Evolutionary conservation across 2,797 vertebrate genomes (phyloP).

Genomic region (Chelonia mydas): DNA sequence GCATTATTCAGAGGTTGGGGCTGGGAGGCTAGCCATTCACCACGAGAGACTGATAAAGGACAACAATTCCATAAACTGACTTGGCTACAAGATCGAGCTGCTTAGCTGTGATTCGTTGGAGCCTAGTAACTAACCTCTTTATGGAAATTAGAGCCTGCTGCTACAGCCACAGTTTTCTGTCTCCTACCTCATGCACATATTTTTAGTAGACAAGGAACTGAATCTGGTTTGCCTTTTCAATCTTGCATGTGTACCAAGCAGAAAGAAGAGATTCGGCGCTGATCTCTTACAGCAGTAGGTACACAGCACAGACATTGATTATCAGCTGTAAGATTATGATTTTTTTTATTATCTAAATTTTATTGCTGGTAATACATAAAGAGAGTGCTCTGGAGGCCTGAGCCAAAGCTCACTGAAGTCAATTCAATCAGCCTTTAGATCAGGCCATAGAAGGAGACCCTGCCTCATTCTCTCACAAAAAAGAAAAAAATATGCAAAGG

Average conservation of each 20-base stretch:
- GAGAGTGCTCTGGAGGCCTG: not conserved
- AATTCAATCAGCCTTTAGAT: not conserved
- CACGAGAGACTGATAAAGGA: not conserved
- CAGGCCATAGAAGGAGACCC: not conserved
- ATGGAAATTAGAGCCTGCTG: slow-evolving; percentile 48
- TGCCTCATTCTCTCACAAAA: not conserved
- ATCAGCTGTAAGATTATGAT: not conserved
- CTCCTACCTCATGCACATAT: slow-evolving; percentile 37
- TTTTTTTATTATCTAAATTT: not conserved
- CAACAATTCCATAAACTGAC: slow-evolving; percentile 19
- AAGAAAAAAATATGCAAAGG: not conserved
- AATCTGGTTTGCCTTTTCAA: slow-evolving; percentile 27
- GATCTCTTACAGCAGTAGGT: not conserved
- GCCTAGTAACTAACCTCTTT: slow-evolving; percentile 50
- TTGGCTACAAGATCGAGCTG: slow-evolving; percentile 36
- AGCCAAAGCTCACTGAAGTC: not conserved
- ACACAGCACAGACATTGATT: not conserved
- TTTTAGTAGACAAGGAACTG: slow-evolving; percentile 29
- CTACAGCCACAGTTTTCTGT: slow-evolving; percentile 46
- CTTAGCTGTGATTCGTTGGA: slow-evolving; percentile 61
- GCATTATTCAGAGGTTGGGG: not conserved
- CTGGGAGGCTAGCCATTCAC: slow-evolving; percentile 19
- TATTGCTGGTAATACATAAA: not conserved
- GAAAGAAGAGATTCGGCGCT: not conserved
- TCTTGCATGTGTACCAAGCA: not conserved